Evolutionary conservation across 1,140 invertebrate species (phyloP).

Genomic region (Cardiocondyla obscurior): DNA sequence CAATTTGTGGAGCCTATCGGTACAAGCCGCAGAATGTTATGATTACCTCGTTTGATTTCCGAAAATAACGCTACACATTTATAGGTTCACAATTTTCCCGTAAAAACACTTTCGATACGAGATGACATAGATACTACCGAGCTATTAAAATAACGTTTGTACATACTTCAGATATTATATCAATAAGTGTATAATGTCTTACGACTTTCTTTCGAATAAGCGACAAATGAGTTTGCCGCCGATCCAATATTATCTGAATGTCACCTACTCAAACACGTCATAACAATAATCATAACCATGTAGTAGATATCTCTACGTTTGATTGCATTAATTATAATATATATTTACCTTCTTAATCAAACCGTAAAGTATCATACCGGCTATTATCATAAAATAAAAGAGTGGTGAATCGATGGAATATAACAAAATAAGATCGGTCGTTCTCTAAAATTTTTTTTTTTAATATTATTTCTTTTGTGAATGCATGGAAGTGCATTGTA

Average conservation of each 20-base stretch:
- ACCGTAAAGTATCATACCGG: constrained; percentile 27
- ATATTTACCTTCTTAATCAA: constrained; percentile 53
- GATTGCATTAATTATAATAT: constrained; percentile 60
- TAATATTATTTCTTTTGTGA: constrained; percentile 63
- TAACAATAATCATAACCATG: constrained; percentile 67
- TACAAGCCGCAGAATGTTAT: constrained; percentile 64
- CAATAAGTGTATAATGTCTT: constrained; percentile 63
- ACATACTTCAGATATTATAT: constrained; percentile 69
- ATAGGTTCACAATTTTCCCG: constrained; percentile 55
- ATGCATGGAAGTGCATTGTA: constrained; percentile 61
- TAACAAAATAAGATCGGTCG: constrained; percentile 41
- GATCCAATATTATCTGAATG: constrained; percentile 49
- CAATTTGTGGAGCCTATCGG: constrained; percentile 58
- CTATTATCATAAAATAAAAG: constrained; percentile 8
- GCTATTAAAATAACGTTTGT: constrained; percentile 70
- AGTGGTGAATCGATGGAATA: constrained; percentile 62
- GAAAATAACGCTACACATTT: constrained; percentile 55
- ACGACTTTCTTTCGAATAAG: constrained; percentile 61
- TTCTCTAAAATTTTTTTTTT: constrained; percentile 14
- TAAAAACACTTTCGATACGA: constrained; percentile 43
- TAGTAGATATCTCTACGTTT: constrained; percentile 58
- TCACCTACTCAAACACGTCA: constrained; percentile 59
- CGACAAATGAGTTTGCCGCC: constrained; percentile 56
- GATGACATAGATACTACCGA: constrained; percentile 58
- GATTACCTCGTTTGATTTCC: constrained; percentile 67